phyloP scores from a whole-genome alignment of 1,140 invertebrate species.

The Pseudomyrmex pallidus region DNA sequence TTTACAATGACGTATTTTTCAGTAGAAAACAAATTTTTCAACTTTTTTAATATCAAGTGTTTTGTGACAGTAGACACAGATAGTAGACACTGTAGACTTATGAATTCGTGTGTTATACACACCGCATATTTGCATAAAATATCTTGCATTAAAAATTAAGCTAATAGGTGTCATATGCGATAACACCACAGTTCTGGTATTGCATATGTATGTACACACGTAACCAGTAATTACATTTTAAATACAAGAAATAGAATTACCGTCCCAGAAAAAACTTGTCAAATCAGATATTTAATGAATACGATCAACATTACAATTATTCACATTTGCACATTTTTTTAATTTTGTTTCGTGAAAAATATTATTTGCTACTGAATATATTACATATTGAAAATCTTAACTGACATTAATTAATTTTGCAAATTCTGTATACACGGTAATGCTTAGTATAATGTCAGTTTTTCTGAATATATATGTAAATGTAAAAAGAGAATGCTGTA shows the following conservation, averaged over 20 bases:
- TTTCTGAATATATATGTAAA: constrained; percentile 24
- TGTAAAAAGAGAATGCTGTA: neutral
- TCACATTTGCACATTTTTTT: neutral
- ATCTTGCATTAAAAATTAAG: constrained; percentile 20
- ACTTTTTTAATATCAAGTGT: constrained; percentile 33
- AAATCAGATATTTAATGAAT: constrained; percentile 36
- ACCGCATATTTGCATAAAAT: constrained; percentile 43
- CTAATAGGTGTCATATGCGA: constrained; percentile 1
- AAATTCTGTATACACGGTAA: neutral
- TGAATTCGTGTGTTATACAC: constrained; percentile 48
- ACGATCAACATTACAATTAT: constrained; percentile 24
- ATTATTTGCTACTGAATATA: neutral
- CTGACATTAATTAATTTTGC: constrained; percentile 45
- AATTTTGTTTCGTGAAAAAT: neutral
- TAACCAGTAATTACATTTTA: neutral
- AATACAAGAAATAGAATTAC: constrained; percentile 9
- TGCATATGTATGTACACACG: constrained; percentile 11
- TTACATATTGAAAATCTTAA: constrained; percentile 5
- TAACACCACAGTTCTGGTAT: constrained; percentile 23
- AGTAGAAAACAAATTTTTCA: constrained; percentile 29
- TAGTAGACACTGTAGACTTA: constrained; percentile 23
- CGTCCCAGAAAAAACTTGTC: neutral
- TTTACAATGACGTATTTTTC: constrained; percentile 48
- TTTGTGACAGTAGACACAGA: constrained; percentile 10
- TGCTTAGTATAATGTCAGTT: constrained; percentile 30